Base-by-base conservation (phyloP, 2,797 vertebrate genomes). In the Arremon brunneinucha region DNA sequence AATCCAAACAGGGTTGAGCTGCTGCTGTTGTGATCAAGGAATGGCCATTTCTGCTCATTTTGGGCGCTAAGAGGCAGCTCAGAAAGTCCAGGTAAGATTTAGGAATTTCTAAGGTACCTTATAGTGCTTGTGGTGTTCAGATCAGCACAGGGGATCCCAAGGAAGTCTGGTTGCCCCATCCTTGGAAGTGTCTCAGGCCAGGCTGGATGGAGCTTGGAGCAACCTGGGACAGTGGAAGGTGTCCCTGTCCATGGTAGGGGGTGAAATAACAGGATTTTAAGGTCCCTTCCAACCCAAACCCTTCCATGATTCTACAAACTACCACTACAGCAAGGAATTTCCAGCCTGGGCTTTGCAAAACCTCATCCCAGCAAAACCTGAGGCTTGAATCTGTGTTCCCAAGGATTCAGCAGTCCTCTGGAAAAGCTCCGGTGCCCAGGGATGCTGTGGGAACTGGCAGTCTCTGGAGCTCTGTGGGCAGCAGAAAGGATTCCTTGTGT, bases 121-220 rank as follows among this genome's bases (percentile, higher is more conserved):
- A 41, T 1, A 64, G 41, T 10, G 1, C 41, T 56, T 72, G 34
- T 47, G 30, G 16, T 28, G 30, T 5, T 47, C 5, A 72, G 43
- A 47, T 20, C 43, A 64, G 34, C 34, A 72, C 11, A 34, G n/a
- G n/a, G n/a, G n/a, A n/a, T n/a, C n/a, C n/a, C n/a, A n/a, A n/a
- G n/a, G 32, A 49, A 44, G 37, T 49, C 37, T 35, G 37, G 12
- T 52, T 47, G 24, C 4, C 23, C 4, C 16, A 50, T 26, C 20
- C 44, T 17, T 77, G 64, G 28, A 22, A 64, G 11, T 57, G 28
- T 64, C 2, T 50, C 30, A 44, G 37, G 12, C 4, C 56, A 39
- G 20, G 14, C 1, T 63, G 71, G 71, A 44, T 0, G 0, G 24
- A 8, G 28, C 8, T 83, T 77, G n/a, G 34, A 70, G 1, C 50